Conservation (phyloP, 2,113 vertebrate species). For the Sorex fumeus region DNA sequence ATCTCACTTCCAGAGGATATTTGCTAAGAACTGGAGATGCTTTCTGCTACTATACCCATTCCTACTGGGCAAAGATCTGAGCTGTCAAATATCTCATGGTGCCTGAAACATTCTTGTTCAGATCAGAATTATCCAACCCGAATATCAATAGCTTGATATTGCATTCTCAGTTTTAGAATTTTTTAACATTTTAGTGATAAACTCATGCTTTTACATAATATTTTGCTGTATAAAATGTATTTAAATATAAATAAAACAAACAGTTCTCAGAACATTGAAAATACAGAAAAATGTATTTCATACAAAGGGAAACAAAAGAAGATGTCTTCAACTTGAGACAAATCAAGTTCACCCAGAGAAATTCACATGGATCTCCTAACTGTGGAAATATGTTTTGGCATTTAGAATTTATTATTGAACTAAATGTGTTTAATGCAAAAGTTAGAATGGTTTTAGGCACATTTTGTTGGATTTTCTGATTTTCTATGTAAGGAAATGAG, state of each 20-base stretch:
- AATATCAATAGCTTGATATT: not conserved
- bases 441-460: not conserved
- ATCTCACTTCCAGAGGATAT: not conserved
- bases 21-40: not conserved
- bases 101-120: not conserved
- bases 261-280: not conserved
- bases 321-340: conserved; percentile 35
- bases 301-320: conserved; percentile 6
- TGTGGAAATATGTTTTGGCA: conserved; percentile 28
- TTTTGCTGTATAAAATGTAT: conserved; percentile 10
- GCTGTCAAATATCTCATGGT: not conserved
- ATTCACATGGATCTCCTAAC: not conserved
- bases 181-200: conserved; percentile 25
- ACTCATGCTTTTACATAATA: not conserved
- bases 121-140: not conserved
- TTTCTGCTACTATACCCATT: not conserved
- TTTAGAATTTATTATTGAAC: conserved; percentile 34
- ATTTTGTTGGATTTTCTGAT: not conserved
- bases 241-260: not conserved
- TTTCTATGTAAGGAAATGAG: not conserved
- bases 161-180: conserved; percentile 28
- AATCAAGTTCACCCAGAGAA: not conserved
- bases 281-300: conserved; percentile 1
- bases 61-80: not conserved
- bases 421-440: not conserved